Base-by-base conservation (phyloP, 2,113 vertebrate genomes). In the Lampris incognitus region DNA sequence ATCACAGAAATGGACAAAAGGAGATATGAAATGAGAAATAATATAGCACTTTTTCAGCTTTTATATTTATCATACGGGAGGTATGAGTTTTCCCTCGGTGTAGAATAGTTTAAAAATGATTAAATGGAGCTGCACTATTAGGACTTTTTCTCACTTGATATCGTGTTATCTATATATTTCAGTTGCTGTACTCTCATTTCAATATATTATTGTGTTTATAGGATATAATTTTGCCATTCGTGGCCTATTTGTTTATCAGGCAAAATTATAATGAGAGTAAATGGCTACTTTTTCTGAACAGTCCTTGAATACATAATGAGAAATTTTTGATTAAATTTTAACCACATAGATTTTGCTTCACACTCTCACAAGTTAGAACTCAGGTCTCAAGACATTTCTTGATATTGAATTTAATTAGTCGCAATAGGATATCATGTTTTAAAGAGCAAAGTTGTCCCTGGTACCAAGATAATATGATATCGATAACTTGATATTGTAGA, bases 81-180 rank as follows among this genome's bases (percentile, higher is more conserved):
- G 10, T 41, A 60, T 11, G 42, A 37, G 13, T 24, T 36, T 59
- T 41, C 49, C 10, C 46, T 58, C 49, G 8, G 67, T 3, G 42
- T 1, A 41, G 46, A 69, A 42, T 60, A 52, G 50, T 66, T 36
- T 66, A 52, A 66, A 66, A 52, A 52, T 66, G 64, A 66, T 66
- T 40, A 40, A 10, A 52, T 11, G 2, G 64, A 10, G 49, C 4
- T 10, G 37, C 3, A 3, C 5, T 36, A 41, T 52, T 60, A 24
- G n/a, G n/a, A 58, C 51, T 5, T 56, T n/a, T 37, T 66, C 3
- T 13, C 36, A 48, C 36, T 36, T 38, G 44, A 24, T 54, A 42
- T 68, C 44, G 24, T 51, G 24, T 44, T 42, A 44, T 44, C 44
- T 62, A 44, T 1, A 62, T 6, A 44, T 11, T 62, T 44, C 1